These are phyloP conservation scores for Candidula unifasciata DNA, from an alignment of 2,888 invertebrate genomes.

Conservation along the genomic window DNA sequence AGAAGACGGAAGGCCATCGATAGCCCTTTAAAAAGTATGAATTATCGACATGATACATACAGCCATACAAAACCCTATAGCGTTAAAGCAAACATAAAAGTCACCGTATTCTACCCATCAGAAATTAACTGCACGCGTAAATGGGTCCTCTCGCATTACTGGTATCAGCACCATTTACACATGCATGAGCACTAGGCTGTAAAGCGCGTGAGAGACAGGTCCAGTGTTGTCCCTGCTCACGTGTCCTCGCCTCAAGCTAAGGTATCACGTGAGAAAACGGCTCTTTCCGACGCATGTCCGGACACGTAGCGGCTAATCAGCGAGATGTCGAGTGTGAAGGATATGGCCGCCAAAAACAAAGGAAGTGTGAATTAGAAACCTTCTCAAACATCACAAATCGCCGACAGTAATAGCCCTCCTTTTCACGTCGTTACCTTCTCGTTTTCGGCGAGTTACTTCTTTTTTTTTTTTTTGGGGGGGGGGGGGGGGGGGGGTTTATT, in stretches of 20 bases:
- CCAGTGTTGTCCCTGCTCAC: conserved; percentile 3
- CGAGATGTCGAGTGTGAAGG: conserved; percentile 2
- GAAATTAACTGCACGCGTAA: background rate
- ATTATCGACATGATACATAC: background rate
- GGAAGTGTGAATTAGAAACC: background rate
- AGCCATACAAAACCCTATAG: background rate
- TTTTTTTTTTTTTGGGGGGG: too few relatives aligned
- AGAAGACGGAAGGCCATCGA: too few relatives aligned
- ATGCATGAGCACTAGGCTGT: background rate
- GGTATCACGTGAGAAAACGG: conserved; percentile 5
- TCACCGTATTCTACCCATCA: background rate
- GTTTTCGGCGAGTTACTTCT: background rate
- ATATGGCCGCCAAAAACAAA: background rate
- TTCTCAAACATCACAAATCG: background rate
- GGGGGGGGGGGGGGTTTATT: too few relatives aligned
- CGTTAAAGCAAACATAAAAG: background rate
- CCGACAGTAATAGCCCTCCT: background rate
- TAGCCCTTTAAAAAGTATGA: too few relatives aligned
- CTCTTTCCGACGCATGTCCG: background rate
- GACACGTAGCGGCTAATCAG: background rate
- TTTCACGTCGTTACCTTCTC: background rate
- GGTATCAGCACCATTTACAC: background rate
- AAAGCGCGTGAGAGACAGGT: background rate
- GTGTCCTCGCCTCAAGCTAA: background rate
- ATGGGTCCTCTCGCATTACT: background rate